phyloP scores from a whole-genome alignment of 2,797 vertebrate species.

The Mycteria americana region DNA sequence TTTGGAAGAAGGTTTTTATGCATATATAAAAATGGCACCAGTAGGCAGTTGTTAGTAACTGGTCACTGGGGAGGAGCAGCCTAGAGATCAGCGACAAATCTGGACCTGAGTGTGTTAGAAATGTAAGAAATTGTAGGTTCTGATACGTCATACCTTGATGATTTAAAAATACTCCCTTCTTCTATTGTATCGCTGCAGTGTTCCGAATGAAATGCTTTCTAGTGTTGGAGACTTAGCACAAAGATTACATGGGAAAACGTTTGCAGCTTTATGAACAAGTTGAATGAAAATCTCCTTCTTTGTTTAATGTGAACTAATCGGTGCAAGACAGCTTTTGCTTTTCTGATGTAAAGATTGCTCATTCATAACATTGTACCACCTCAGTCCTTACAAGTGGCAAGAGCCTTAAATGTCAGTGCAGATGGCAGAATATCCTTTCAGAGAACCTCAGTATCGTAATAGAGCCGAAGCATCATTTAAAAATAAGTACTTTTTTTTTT shows the following conservation, averaged over 20 bases:
- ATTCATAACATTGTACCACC: neutral
- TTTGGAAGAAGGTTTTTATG: neutral
- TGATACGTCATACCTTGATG: neutral
- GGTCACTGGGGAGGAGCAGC: neutral
- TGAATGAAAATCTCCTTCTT: neutral
- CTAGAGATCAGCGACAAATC: neutral
- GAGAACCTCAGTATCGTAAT: neutral
- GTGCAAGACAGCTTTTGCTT: neutral
- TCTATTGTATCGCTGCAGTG: neutral
- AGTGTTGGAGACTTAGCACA: neutral
- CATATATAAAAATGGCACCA: neutral
- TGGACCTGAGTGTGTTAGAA: neutral
- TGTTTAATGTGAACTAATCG: neutral
- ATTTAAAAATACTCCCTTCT: neutral
- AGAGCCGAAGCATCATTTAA: neutral
- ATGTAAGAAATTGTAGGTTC: neutral
- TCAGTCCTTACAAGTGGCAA: neutral
- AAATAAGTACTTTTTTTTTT: neutral
- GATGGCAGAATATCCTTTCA: neutral
- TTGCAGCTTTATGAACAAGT: neutral
- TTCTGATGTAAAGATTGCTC: neutral
- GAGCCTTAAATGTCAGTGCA: neutral
- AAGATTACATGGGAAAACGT: neutral
- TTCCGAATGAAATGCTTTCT: neutral
- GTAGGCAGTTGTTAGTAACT: neutral